Conservation (phyloP, 2,888 invertebrate genomes). For the Nematopogon swammerdamellus region DNA sequence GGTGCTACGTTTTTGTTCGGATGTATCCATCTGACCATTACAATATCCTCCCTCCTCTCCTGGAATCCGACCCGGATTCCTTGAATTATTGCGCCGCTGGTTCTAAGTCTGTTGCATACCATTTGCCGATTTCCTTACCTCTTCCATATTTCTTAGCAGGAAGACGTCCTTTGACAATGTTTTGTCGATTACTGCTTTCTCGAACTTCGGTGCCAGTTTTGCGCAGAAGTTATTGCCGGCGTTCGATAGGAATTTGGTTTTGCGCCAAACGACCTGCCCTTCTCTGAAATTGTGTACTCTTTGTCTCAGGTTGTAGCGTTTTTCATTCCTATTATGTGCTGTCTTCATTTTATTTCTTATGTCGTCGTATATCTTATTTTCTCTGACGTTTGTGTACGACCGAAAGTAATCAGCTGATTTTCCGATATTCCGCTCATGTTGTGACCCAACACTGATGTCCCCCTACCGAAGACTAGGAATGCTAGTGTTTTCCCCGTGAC, state of each 20-base stretch:
- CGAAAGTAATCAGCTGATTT: no score
- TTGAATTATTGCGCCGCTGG: neutral
- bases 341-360: neutral
- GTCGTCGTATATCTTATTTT: neutral
- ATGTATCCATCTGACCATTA: no score
- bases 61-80: no score
- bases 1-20: no score
- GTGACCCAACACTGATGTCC: constrained; percentile 8
- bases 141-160: no score
- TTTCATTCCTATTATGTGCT: neutral
- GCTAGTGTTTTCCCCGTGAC: constrained; percentile 12
- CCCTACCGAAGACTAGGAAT: constrained; percentile 13
- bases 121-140: no score
- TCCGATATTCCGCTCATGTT: no score
- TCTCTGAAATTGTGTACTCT: neutral
- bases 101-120: neutral
- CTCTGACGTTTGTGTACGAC: neutral
- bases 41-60: no score
- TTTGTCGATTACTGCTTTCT: constrained; percentile 3
- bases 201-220: constrained; percentile 6
- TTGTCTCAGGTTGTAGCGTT: neutral
- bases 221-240: constrained; percentile 7
- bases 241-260: constrained; percentile 9
- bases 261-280: constrained; percentile 9
- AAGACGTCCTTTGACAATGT: constrained; percentile 4